Conservation (phyloP, 2,888 invertebrate genomes). For the Stenichneumon culpator region DNA sequence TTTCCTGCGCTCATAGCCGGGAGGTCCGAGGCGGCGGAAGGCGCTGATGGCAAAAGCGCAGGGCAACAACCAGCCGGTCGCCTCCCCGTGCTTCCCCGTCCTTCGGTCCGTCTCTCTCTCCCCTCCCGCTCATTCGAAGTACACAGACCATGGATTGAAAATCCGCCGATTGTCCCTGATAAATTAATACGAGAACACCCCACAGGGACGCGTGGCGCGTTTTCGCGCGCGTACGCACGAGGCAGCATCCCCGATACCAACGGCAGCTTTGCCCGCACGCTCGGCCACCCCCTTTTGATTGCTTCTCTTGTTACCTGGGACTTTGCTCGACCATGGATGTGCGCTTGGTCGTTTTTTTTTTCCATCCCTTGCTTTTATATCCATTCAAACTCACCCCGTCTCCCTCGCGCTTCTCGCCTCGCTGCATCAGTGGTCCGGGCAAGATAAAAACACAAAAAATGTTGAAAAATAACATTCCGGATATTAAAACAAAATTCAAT, state of each 20-base stretch:
- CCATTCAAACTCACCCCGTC: neutral
- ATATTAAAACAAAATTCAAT: slow-evolving; percentile 12
- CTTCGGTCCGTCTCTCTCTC: slow-evolving; percentile 27
- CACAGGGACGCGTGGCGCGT: slow-evolving; percentile 47
- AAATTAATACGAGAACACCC: slow-evolving; percentile 74
- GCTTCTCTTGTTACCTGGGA: slow-evolving; percentile 67
- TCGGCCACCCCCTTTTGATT: slow-evolving; percentile 58
- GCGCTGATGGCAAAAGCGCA: slow-evolving; percentile 32
- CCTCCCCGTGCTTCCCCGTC: slow-evolving; percentile 1
- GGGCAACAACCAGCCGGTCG: slow-evolving; percentile 66
- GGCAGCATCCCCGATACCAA: neutral
- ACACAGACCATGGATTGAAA: slow-evolving; percentile 70
- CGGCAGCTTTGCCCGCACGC: slow-evolving; percentile 6
- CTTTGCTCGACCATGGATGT: neutral
- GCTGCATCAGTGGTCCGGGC: neutral
- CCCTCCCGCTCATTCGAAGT: slow-evolving; percentile 54
- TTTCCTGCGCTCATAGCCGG: slow-evolving; percentile 53
- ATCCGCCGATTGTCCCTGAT: slow-evolving; percentile 72
- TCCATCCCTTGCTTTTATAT: neutral
- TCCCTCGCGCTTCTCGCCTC: neutral
- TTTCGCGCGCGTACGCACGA: slow-evolving; percentile 52
- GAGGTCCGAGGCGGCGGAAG: neutral
- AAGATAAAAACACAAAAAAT: neutral
- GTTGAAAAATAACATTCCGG: neutral
- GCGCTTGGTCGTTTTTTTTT: slow-evolving; percentile 10